phyloP scores from a whole-genome alignment of 2,888 invertebrate species.

The Orthonevra nobilis region DNA sequence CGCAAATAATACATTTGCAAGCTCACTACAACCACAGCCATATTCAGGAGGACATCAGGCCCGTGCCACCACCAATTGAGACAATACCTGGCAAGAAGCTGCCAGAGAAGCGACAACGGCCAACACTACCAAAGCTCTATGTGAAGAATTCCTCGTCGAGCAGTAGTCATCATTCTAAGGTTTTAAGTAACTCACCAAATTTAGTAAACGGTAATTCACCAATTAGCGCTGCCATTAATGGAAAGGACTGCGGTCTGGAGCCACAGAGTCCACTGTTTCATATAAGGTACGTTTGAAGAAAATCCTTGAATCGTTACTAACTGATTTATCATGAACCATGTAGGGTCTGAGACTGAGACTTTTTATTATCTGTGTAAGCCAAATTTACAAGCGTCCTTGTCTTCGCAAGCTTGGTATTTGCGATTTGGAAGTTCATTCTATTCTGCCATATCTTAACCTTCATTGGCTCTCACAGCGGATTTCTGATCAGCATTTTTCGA shows the following conservation, averaged over 20 bases:
- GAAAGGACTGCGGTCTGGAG: conserved; percentile 78
- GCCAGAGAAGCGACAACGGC: conserved; percentile 88
- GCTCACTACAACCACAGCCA: conserved; percentile 81
- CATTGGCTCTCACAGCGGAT: too few species aligned
- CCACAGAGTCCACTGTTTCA: conserved; percentile 80
- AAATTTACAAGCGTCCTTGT: too few species aligned
- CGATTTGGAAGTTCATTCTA: too few species aligned
- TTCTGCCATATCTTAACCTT: too few species aligned
- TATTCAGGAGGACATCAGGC: conserved; percentile 86
- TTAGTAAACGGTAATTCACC: conserved; percentile 82
- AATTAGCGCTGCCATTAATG: conserved; percentile 83
- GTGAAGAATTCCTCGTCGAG: conserved; percentile 83
- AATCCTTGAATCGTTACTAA: background rate
- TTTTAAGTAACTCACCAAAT: conserved; percentile 69
- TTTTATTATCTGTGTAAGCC: too few species aligned
- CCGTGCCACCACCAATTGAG: conserved; percentile 95
- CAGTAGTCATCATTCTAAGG: conserved; percentile 70
- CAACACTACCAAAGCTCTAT: conserved; percentile 88
- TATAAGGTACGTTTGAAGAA: conserved; percentile 76
- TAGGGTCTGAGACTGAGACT: too few species aligned
- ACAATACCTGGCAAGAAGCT: conserved; percentile 93
- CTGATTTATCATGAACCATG: too few species aligned
- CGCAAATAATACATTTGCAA: conserved; percentile 70
- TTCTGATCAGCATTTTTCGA: too few species aligned
- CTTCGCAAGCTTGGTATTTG: too few species aligned